phyloP scores from a whole-genome alignment of 2,113 vertebrate genomes.

The Lontra canadensis region DNA sequence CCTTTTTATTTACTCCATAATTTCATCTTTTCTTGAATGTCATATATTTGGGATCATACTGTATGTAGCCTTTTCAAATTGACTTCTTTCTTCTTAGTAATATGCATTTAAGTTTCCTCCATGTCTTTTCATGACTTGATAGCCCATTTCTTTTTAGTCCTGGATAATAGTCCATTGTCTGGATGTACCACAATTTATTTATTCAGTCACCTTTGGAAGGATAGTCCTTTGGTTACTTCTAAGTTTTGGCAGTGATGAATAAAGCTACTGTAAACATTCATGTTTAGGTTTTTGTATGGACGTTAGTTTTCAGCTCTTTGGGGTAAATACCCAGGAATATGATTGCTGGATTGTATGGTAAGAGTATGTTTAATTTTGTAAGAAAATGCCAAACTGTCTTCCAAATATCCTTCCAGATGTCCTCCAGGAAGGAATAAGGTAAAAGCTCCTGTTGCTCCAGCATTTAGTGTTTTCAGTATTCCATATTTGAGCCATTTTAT shows the following conservation, averaged over 20 bases:
- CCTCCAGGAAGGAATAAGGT: background rate
- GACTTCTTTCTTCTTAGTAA: background rate
- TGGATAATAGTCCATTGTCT: background rate
- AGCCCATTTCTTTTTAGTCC: background rate
- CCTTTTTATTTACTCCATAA: slow-evolving; percentile 3
- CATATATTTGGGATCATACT: background rate
- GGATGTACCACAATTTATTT: background rate
- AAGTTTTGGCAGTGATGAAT: background rate
- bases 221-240: background rate
- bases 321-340: background rate
- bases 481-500: background rate
- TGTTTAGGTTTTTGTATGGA: background rate
- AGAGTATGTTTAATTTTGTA: background rate
- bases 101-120: background rate
- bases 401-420: background rate
- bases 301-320: background rate
- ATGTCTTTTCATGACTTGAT: background rate
- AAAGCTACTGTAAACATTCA: background rate
- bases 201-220: background rate
- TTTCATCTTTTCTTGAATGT: background rate
- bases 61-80: background rate
- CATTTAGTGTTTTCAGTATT: background rate
- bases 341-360: background rate
- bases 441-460: background rate
- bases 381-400: background rate